Evolutionary conservation across 2,113 vertebrate genomes (phyloP).

Genomic region (Brachyistius frenatus): DNA sequence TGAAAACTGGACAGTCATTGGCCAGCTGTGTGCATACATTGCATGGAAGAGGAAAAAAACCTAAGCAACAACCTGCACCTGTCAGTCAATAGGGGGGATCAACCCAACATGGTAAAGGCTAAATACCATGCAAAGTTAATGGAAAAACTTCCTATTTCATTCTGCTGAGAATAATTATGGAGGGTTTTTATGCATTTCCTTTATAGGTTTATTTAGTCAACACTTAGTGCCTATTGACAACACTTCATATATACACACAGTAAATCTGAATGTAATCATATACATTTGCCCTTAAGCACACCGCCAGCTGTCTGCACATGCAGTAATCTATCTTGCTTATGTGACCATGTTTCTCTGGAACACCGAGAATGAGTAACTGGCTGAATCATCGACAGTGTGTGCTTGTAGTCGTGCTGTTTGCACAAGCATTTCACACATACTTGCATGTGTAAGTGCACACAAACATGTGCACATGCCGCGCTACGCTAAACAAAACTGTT

Average conservation of each 20-base stretch:
- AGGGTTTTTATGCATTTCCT: too few relatives aligned
- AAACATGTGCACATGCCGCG: background rate
- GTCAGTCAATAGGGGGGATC: too few relatives aligned
- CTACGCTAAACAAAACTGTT: slow-evolving; percentile 5
- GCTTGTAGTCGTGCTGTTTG: too few relatives aligned
- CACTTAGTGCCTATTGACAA: background rate
- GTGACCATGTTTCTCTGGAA: background rate
- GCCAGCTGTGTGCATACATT: too few relatives aligned
- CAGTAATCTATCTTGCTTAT: background rate
- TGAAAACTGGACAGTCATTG: too few relatives aligned
- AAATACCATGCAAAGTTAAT: too few relatives aligned
- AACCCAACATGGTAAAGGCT: too few relatives aligned
- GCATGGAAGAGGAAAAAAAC: too few relatives aligned
- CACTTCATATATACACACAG: background rate
- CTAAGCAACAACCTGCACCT: too few relatives aligned
- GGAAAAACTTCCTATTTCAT: background rate
- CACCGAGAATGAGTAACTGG: too few relatives aligned
- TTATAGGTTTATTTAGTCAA: background rate
- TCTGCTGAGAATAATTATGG: background rate
- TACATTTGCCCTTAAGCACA: background rate
- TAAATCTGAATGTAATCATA: background rate
- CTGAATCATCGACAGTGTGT: too few relatives aligned
- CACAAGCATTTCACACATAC: too few relatives aligned
- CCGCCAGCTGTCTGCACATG: slow-evolving; percentile 8
- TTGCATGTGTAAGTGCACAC: background rate